Evolutionary conservation across 2,113 vertebrate species (phyloP), one percentile per base, ranked within the genome.

Genomic region (Macquaria ambigua): DNA sequence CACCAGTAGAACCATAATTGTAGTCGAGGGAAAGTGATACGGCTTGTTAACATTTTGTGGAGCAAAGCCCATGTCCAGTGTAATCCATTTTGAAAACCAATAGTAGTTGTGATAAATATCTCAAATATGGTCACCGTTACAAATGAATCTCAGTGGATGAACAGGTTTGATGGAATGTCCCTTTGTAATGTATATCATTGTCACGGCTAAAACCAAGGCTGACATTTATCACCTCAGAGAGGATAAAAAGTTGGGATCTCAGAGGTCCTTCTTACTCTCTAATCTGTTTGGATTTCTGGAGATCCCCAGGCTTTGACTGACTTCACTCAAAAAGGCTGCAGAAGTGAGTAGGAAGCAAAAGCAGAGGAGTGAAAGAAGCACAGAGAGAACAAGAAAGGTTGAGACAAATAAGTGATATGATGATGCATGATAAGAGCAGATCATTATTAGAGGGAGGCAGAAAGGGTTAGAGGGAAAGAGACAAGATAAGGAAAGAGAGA

Each of bases 271-370:
- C 82, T 87, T 82, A 85, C 74, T 55, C 50, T 74, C 69, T 89
- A 90, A 93, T 92, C 89, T 85, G 68, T 84, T 84, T 87, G 87
- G 90, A 93, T 92, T 86, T 86, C 41, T 46, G 81, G 64, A 91
- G 79, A 93, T 92, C 90, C 82, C 15, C 39, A 37, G 77, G 84
- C 84, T 91, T 93, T 83, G 76, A 85, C 74, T 82, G 80, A 82
- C 79, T 92, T 88, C 79, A 84, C 88, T 81, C 74, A 72, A 48
- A 43, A 68, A 71, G 67, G 64, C 53, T 25, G 15, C 39, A 62
- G 14, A 48, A 68, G 55, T 50, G 48, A 58, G 68, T 8, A 66
- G 53, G n/a, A 68, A 43, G 62, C 21, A 43, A 55, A 68, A 52
- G 63, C 64, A 78, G 64, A 48, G 66, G 28, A 58, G 23, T 8